These are phyloP conservation scores for Rhaphigaster nebulosa DNA, from an alignment of 2,888 invertebrate species.

Conservation along the genomic window DNA sequence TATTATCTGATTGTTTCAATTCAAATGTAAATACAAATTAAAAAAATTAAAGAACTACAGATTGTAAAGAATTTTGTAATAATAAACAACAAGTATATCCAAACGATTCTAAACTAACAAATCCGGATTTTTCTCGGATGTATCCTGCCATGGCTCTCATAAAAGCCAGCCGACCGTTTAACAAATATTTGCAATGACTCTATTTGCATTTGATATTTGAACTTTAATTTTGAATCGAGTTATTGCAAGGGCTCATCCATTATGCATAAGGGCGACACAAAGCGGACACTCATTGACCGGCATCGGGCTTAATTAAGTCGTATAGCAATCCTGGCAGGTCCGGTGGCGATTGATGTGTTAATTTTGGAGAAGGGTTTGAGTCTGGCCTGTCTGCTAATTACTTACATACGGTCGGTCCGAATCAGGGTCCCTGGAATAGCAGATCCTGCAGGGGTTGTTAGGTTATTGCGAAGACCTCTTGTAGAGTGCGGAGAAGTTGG, in stretches of 20 bases:
- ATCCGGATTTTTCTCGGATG: background rate
- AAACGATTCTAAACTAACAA: no score
- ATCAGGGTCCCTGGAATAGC: background rate
- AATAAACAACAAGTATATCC: no score
- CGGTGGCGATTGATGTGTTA: conserved; percentile 53
- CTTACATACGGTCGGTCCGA: conserved; percentile 20
- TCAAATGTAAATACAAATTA: no score
- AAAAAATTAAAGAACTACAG: no score
- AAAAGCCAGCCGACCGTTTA: conserved; percentile 23
- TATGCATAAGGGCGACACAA: conserved; percentile 45
- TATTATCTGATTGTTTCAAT: no score
- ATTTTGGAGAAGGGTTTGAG: conserved; percentile 49
- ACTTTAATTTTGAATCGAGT: conserved; percentile 51
- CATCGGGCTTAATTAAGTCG: conserved; percentile 47
- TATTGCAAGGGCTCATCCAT: conserved; percentile 47
- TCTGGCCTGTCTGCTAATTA: conserved; percentile 7
- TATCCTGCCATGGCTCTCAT: background rate
- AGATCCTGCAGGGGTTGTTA: background rate
- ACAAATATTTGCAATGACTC: conserved; percentile 34
- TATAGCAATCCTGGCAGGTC: conserved; percentile 15
- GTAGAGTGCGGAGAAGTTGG: background rate
- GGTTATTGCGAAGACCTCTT: background rate
- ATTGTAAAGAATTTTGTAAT: no score
- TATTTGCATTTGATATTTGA: conserved; percentile 37
- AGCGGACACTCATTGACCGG: conserved; percentile 47